These are phyloP conservation scores for Adoxophyes honmai DNA, from an alignment of 1,140 invertebrate genomes.

Conservation along the genomic window DNA sequence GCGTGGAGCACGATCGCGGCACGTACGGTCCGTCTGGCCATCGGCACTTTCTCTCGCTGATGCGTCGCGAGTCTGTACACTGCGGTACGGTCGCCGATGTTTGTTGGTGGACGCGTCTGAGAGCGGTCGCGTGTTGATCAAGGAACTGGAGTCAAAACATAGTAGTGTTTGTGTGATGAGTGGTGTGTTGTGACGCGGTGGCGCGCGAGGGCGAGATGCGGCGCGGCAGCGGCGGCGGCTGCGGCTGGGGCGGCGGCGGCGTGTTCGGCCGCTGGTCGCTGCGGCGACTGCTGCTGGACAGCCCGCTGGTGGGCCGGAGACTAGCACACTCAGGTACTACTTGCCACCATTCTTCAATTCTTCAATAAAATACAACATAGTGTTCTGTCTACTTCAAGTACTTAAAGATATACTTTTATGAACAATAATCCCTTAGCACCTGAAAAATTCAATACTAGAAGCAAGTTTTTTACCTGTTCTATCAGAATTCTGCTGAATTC, in stretches of 20 bases:
- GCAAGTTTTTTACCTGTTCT: too few relatives aligned
- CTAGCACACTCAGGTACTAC: constrained; percentile 67
- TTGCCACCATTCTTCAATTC: background rate
- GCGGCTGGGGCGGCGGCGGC: constrained; percentile 61
- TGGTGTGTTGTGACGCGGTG: constrained; percentile 47
- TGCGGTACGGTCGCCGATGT: constrained; percentile 39
- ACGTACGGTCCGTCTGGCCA: constrained; percentile 48
- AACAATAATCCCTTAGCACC: too few relatives aligned
- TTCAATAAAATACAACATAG: too few relatives aligned
- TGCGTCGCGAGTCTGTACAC: constrained; percentile 58
- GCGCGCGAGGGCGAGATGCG: constrained; percentile 58
- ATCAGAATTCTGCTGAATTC: too few relatives aligned
- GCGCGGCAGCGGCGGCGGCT: constrained; percentile 56
- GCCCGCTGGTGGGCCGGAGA: constrained; percentile 62
- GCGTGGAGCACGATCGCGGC: constrained; percentile 33
- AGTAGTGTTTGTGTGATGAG: constrained; percentile 52
- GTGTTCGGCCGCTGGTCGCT: constrained; percentile 66
- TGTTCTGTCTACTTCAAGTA: too few relatives aligned
- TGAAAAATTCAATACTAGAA: too few relatives aligned
- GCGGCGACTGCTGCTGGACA: constrained; percentile 57
- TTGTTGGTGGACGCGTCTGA: constrained; percentile 48
- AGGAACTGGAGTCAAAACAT: constrained; percentile 25
- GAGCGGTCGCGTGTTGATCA: constrained; percentile 28
- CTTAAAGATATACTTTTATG: too few relatives aligned
- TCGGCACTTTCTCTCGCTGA: constrained; percentile 66